phyloP scores from a whole-genome alignment of 2,888 invertebrate species.

The Archips xylosteana region DNA sequence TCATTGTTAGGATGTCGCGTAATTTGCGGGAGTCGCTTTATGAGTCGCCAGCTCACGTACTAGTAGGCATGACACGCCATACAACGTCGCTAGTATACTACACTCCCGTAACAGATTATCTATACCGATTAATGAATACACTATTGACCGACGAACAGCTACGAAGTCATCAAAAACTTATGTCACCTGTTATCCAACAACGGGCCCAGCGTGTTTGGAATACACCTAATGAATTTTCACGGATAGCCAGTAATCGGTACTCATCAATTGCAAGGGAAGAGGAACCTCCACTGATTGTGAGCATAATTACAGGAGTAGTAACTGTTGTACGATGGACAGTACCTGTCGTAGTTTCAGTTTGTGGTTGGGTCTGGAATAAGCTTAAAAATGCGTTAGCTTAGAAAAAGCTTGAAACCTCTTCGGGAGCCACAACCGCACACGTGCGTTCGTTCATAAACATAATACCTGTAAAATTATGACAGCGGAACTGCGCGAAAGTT shows the following conservation, averaged over 20 bases:
- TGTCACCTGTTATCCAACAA: background rate
- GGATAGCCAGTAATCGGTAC: background rate
- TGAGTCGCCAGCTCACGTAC: conserved; percentile 26
- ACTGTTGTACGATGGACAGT: background rate
- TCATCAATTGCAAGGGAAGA: background rate
- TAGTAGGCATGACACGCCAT: conserved; percentile 36
- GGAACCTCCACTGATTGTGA: background rate
- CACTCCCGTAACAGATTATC: conserved; percentile 28
- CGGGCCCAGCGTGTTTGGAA: too few species aligned
- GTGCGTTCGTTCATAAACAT: too few species aligned
- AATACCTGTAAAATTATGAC: too few species aligned
- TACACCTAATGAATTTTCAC: background rate
- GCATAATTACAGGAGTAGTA: background rate
- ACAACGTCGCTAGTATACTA: conserved; percentile 26
- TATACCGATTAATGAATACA: conserved; percentile 19
- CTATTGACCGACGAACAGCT: conserved; percentile 17
- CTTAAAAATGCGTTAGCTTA: too few species aligned
- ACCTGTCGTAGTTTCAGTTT: too few species aligned
- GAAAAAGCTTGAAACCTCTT: too few species aligned
- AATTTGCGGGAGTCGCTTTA: conserved; percentile 24
- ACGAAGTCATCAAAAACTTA: background rate
- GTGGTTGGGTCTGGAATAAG: too few species aligned
- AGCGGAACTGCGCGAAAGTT: too few species aligned
- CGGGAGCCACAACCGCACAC: too few species aligned
- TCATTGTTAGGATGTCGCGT: conserved; percentile 33